Evolutionary conservation across 2,797 vertebrate species (phyloP).

Genomic region (Brachymystax lenok): DNA sequence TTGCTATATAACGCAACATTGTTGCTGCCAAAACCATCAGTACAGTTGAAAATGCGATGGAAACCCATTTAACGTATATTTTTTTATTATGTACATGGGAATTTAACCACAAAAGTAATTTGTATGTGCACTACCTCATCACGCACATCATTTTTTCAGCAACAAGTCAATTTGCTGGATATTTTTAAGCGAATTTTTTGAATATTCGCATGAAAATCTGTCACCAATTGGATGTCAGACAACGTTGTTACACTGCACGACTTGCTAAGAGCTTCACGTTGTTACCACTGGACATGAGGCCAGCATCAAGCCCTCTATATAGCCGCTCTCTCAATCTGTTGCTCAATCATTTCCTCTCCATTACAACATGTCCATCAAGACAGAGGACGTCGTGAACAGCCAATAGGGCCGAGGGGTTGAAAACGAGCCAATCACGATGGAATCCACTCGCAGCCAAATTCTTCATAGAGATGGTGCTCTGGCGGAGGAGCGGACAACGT

Average conservation of each 20-base stretch:
- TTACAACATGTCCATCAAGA: constrained; percentile 17
- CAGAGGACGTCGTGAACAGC: constrained; percentile 12
- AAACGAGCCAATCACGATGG: constrained; percentile 64
- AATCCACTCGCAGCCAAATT: constrained; percentile 16
- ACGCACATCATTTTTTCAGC: too few relatives aligned
- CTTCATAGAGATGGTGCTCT: constrained; percentile 45
- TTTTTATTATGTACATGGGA: too few relatives aligned
- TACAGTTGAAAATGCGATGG: too few relatives aligned
- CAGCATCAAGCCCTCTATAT: background rate
- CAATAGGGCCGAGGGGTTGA: constrained; percentile 46
- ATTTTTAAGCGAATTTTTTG: too few relatives aligned
- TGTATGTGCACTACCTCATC: too few relatives aligned
- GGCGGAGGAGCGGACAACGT: constrained; percentile 14
- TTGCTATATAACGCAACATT: too few relatives aligned
- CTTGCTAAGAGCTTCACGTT: background rate
- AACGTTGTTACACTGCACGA: background rate
- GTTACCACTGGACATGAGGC: background rate
- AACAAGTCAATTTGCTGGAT: too few relatives aligned
- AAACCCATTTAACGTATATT: too few relatives aligned
- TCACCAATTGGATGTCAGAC: too few relatives aligned
- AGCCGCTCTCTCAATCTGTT: background rate
- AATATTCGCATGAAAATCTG: too few relatives aligned
- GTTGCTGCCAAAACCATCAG: too few relatives aligned
- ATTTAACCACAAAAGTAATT: too few relatives aligned
- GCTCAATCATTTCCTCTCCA: constrained; percentile 36